Conservation (phyloP, 2,113 vertebrate genomes). For the Colius striatus region DNA sequence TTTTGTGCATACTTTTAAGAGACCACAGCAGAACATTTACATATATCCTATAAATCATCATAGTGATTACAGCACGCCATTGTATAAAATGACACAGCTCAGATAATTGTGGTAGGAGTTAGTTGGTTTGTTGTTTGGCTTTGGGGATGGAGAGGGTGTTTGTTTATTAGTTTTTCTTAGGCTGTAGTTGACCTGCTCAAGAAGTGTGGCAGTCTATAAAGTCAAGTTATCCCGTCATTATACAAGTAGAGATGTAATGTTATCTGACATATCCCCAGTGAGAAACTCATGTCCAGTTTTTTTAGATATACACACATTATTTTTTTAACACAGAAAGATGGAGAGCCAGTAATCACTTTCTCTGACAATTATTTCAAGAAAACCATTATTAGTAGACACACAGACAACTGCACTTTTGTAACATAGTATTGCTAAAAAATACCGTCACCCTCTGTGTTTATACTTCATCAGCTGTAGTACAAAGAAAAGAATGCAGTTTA, state of each 20-base stretch:
- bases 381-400: not conserved
- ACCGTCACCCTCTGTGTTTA: not conserved
- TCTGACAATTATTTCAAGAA: not conserved
- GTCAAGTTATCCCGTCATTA: not conserved
- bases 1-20: not conserved
- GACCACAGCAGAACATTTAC: not conserved
- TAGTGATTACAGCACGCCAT: not conserved
- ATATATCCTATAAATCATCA: not conserved
- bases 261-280: too few species aligned
- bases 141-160: rapidly evolving
- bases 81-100: not conserved
- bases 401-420: not conserved
- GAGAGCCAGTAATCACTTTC: not conserved
- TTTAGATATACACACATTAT: not conserved
- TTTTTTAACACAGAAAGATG: not conserved
- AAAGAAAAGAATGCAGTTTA: not conserved
- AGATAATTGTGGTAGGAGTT: not conserved
- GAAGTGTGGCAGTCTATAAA: not conserved
- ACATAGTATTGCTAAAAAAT: not conserved
- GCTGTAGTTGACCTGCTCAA: not conserved
- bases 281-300: not conserved
- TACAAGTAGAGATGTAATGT: not conserved
- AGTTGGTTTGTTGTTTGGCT: not conserved
- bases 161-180: not conserved
- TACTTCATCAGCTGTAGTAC: not conserved